Conservation (phyloP, 2,888 invertebrate genomes). For the Hanleya hanleyi region DNA sequence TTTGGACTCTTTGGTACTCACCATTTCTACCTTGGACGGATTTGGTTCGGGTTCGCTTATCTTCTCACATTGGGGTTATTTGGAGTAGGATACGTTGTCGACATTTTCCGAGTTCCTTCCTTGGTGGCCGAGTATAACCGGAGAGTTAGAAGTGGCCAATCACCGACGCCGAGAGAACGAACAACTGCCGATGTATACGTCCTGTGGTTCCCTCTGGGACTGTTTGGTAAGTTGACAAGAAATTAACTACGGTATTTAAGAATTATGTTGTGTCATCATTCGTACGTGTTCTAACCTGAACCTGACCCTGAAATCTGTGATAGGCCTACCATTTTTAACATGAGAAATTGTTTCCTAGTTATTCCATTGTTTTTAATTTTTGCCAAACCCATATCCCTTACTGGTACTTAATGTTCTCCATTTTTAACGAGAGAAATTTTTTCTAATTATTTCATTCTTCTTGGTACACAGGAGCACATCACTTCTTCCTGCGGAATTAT, state of each 20-base stretch:
- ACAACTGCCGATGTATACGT: constrained; percentile 31
- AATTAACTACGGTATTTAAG: too few species aligned
- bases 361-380: too few species aligned
- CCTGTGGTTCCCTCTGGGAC: constrained; percentile 45
- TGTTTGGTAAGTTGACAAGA: constrained; percentile 45
- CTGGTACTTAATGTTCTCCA: too few species aligned
- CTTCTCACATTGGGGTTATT: background rate
- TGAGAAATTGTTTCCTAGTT: too few species aligned
- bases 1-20: background rate
- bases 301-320: too few species aligned
- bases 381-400: too few species aligned
- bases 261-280: too few species aligned
- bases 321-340: too few species aligned
- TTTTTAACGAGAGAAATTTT: background rate
- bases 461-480: constrained; percentile 31
- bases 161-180: background rate
- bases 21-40: constrained; percentile 9
- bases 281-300: too few species aligned
- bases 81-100: background rate
- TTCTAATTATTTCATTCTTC: too few species aligned
- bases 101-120: background rate
- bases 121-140: background rate
- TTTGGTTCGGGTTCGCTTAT: background rate
- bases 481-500: constrained; percentile 50
- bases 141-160: constrained; percentile 30